Conservation (phyloP, 2,113 vertebrate genomes). For the Myocastor coypus region DNA sequence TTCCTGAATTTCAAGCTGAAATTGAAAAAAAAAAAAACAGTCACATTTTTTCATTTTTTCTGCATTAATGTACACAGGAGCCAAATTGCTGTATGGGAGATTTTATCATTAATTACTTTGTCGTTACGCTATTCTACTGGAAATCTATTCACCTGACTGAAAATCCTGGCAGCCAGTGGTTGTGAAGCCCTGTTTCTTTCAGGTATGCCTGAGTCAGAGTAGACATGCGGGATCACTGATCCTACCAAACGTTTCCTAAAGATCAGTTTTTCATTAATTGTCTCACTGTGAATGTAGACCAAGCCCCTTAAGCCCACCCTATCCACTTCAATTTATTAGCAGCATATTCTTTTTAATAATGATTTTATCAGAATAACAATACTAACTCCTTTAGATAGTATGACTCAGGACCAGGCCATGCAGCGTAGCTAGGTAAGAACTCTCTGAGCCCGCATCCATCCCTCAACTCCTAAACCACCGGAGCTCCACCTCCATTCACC, state of each 20-base stretch:
- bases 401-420: too few relatives aligned
- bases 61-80: background rate
- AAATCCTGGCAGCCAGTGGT: background rate
- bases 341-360: background rate
- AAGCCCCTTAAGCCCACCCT: background rate
- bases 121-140: background rate
- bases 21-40: background rate
- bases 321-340: background rate
- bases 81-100: conserved; percentile 1
- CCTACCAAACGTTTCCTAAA: background rate
- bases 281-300: background rate
- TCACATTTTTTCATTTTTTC: background rate
- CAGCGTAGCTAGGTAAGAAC: too few relatives aligned
- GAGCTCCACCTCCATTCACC: too few relatives aligned
- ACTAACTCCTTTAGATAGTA: background rate
- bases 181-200: background rate
- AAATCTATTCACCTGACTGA: background rate
- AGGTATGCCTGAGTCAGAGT: background rate
- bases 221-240: background rate
- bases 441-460: too few relatives aligned
- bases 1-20: background rate
- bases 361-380: background rate
- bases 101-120: background rate
- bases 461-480: too few relatives aligned
- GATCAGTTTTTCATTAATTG: background rate